phyloP scores from a whole-genome alignment of 2,888 invertebrate species.

The Diaprepes abbreviatus region DNA sequence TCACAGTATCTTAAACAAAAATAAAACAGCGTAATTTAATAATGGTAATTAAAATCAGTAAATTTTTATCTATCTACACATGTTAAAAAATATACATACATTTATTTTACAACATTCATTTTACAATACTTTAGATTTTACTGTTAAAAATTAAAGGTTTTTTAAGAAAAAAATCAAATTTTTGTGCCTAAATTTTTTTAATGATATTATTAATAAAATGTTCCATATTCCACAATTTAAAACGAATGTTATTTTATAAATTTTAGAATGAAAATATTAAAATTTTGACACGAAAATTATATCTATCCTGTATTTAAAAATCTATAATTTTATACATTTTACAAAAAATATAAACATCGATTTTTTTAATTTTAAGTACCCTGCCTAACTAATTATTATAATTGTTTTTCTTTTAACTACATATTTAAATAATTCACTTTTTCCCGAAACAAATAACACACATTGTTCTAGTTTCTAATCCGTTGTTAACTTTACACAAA shows the following conservation, averaged over 20 bases:
- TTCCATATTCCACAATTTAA: too few species aligned
- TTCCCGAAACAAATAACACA: background rate
- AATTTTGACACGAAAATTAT: slow-evolving; percentile 4
- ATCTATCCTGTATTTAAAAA: background rate
- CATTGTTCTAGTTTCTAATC: background rate
- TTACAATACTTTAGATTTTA: slow-evolving; percentile 9
- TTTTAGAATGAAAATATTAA: too few species aligned
- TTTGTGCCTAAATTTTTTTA: background rate
- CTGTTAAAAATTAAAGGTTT: background rate
- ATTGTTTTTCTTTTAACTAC: background rate
- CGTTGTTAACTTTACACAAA: background rate
- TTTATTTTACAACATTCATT: slow-evolving; percentile 27
- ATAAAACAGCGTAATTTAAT: slow-evolving; percentile 13
- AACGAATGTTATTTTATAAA: too few species aligned
- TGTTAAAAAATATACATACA: slow-evolving; percentile 33
- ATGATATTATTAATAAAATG: too few species aligned
- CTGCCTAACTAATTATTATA: slow-evolving; percentile 26
- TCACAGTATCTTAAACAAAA: slow-evolving; percentile 22
- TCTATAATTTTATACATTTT: slow-evolving; percentile 10
- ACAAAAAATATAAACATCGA: slow-evolving; percentile 28
- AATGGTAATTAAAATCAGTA: slow-evolving; percentile 5
- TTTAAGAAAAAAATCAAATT: background rate
- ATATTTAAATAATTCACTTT: background rate
- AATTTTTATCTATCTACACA: slow-evolving; percentile 26
- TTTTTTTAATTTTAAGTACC: slow-evolving; percentile 22